Conservation (phyloP, 2,113 vertebrate genomes). For the Crotophaga sulcirostris region DNA sequence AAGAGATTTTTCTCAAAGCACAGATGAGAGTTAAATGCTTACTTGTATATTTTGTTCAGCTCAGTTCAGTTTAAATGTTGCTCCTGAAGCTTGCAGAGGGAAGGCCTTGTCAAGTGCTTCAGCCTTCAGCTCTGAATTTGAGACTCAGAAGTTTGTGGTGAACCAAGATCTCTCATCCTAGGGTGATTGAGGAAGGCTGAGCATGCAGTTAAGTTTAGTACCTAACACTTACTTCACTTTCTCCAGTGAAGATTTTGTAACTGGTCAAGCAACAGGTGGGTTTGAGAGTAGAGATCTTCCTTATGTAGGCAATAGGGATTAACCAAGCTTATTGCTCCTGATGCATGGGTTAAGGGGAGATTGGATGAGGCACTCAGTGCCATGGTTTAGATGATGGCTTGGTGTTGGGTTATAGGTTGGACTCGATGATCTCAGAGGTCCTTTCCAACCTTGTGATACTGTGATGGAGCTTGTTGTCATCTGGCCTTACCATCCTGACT, state of each 20-base stretch:
- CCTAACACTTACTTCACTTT: not conserved
- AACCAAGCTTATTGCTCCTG: not conserved
- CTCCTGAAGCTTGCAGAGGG: not conserved
- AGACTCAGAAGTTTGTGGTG: not conserved
- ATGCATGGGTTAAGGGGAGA: too few species aligned
- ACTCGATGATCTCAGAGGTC: too few species aligned
- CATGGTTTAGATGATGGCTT: too few species aligned
- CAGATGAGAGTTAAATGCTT: not conserved
- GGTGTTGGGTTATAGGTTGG: too few species aligned
- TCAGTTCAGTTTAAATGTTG: not conserved
- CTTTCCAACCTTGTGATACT: too few species aligned
- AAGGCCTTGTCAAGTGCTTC: not conserved
- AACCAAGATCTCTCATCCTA: not conserved
- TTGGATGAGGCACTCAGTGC: too few species aligned
- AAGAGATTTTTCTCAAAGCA: not conserved
- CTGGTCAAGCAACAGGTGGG: not conserved
- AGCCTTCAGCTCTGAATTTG: not conserved
- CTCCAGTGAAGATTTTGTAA: too few species aligned
- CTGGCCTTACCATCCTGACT: not conserved
- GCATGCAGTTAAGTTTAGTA: not conserved
- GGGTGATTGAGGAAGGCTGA: not conserved
- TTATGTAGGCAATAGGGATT: not conserved
- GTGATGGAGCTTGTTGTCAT: not conserved
- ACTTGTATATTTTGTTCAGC: not conserved
- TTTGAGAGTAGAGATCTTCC: not conserved